A percentile compares a stretch with the other conserved stretches of the same genome.
Conservation (phyloP, 2,113 vertebrate genomes). For the Charadrius vociferus region DNA sequence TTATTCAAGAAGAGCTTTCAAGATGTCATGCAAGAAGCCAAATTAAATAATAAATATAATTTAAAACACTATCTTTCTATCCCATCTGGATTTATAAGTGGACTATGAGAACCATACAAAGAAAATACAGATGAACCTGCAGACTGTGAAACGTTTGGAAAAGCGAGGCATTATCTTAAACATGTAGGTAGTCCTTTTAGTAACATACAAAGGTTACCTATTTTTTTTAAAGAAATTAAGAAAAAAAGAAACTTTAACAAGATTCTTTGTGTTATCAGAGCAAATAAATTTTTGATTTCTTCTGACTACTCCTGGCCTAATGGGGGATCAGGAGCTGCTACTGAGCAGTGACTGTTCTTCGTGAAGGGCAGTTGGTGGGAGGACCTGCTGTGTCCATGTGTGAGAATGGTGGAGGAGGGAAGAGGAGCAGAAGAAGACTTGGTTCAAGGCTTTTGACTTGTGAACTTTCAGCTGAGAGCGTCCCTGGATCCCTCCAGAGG, state of each 20-base stretch:
- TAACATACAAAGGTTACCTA: neutral
- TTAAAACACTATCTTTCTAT: neutral
- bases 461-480: neutral
- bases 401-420: neutral
- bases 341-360: neutral
- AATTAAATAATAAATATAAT: neutral
- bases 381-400: neutral
- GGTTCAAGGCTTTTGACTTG: neutral
- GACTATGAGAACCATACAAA: neutral
- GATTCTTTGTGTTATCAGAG: neutral
- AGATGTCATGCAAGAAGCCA: neutral
- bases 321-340: neutral
- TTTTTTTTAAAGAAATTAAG: neutral
- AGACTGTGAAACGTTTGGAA: neutral
- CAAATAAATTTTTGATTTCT: neutral
- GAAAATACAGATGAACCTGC: neutral
- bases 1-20: constrained; percentile 5
- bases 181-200: neutral
- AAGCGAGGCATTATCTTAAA: neutral
- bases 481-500: neutral
- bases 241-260: neutral
- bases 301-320: neutral
- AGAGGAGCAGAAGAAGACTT: neutral
- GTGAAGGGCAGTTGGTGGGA: neutral
- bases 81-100: neutral